These are phyloP conservation scores for Temnothorax nylanderi DNA, from an alignment of 1,140 invertebrate species.

Conservation along the genomic window DNA sequence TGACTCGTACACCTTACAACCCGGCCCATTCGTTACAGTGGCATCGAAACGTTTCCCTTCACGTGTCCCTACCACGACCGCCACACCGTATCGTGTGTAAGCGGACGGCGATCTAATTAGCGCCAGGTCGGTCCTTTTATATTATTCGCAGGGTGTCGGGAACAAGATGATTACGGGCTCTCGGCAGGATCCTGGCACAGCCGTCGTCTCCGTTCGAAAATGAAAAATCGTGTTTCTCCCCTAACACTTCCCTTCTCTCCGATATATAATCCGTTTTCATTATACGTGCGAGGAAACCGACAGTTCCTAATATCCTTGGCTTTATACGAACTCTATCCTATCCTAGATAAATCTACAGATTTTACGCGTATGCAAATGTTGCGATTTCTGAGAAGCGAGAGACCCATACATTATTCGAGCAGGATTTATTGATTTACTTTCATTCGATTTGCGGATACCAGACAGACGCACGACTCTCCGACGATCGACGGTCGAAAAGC, in stretches of 20 bases:
- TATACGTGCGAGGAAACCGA: background rate
- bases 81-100: constrained; percentile 17
- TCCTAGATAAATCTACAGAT: background rate
- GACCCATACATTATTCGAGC: background rate
- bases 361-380: background rate
- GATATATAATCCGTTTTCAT: constrained; percentile 15
- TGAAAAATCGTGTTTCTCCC: constrained; percentile 67
- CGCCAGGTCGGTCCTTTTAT: constrained; percentile 75
- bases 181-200: constrained; percentile 15
- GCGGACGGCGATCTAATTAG: constrained; percentile 76
- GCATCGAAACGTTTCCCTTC: constrained; percentile 31
- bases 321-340: constrained; percentile 21
- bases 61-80: constrained; percentile 10
- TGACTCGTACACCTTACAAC: constrained; percentile 20
- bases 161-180: constrained; percentile 79
- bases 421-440: constrained; percentile 12
- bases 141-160: constrained; percentile 77
- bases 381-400: background rate
- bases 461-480: background rate
- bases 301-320: background rate
- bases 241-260: background rate
- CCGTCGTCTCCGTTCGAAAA: constrained; percentile 71
- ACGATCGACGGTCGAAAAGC: background rate
- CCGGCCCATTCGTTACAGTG: constrained; percentile 58
- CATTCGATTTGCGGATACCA: background rate